Evolutionary conservation across 2,797 vertebrate species (phyloP).

Genomic region (Eidolon dupreanum): DNA sequence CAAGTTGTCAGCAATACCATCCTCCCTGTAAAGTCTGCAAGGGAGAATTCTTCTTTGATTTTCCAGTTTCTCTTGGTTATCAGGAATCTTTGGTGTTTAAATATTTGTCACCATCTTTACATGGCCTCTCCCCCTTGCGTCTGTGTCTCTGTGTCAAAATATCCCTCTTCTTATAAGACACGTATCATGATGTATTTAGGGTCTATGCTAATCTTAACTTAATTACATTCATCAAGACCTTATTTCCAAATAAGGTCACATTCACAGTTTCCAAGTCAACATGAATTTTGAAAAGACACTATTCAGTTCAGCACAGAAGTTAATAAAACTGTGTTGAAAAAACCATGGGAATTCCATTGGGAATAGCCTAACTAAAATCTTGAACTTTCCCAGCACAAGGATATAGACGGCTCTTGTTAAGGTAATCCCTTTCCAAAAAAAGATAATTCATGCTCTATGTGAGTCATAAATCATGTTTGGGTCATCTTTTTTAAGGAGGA

Average conservation of each 20-base stretch:
- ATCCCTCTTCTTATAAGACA: neutral
- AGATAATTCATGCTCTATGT: neutral
- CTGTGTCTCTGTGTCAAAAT: neutral
- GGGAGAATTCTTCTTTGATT: neutral
- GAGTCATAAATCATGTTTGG: neutral
- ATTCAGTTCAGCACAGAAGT: neutral
- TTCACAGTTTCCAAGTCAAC: neutral
- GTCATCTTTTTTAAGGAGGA: neutral
- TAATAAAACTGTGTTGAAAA: neutral
- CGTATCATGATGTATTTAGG: neutral
- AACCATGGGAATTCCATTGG: neutral
- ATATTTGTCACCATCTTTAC: neutral
- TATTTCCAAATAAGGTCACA: neutral
- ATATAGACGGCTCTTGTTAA: neutral
- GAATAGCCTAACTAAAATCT: neutral
- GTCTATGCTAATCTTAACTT: neutral
- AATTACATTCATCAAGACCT: neutral
- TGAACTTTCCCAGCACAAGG: neutral
- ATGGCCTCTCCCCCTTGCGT: fast-evolving
- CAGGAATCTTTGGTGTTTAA: neutral
- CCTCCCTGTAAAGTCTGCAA: neutral
- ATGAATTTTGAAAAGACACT: neutral
- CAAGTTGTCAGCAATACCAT: neutral
- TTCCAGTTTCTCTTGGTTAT: neutral
- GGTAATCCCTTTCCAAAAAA: neutral